A percentile compares a stretch with the other conserved stretches of the same genome.
Conservation (phyloP, 2,888 invertebrate genomes). For the Cephus sareptanus region DNA sequence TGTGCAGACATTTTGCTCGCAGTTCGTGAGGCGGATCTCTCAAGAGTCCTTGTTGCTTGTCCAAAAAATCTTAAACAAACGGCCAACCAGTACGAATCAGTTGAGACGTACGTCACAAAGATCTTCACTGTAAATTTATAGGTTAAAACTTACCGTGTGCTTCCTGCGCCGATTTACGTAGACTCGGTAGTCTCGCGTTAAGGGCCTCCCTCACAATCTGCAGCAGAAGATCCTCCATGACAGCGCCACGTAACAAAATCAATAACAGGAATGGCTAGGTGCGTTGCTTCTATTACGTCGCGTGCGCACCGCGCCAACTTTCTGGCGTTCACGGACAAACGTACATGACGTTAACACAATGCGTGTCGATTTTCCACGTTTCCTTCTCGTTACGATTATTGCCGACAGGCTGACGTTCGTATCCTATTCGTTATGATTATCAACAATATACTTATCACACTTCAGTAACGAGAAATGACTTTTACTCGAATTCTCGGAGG, state of each 20-base stretch:
- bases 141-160: conserved; percentile 77
- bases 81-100: conserved; percentile 8
- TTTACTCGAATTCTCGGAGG: background rate
- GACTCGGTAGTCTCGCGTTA: conserved; percentile 78
- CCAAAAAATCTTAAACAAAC: conserved; percentile 76
- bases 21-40: conserved; percentile 86
- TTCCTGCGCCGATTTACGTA: conserved; percentile 87
- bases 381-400: background rate
- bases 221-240: conserved; percentile 89
- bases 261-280: conserved; percentile 10
- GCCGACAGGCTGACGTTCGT: background rate
- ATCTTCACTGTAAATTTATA: background rate
- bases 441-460: background rate
- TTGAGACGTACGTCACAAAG: background rate
- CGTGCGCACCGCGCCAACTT: background rate
- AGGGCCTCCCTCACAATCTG: conserved; percentile 88
- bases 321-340: background rate
- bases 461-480: background rate
- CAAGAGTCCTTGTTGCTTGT: conserved; percentile 81
- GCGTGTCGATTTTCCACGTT: background rate
- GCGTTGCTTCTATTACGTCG: background rate
- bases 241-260: conserved; percentile 26
- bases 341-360: background rate
- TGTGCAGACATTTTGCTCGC: conserved; percentile 84
- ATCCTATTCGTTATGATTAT: background rate